Base-by-base conservation (phyloP, 2,113 vertebrate species). In the Eupsittula cactorum region DNA sequence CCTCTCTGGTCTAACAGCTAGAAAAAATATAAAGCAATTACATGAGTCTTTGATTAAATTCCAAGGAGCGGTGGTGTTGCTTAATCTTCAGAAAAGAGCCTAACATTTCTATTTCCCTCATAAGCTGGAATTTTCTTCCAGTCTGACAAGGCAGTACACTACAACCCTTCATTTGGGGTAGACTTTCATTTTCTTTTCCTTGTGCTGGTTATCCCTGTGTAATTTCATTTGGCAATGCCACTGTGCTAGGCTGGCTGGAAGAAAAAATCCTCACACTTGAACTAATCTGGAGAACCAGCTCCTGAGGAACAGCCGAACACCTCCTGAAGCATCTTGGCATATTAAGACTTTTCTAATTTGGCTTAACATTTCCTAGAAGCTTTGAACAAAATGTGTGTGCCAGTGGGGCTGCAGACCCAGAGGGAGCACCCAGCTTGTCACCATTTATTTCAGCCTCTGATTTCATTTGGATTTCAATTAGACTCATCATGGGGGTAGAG, bases 401-500 rank as follows among this genome's bases (percentile, higher is more conserved):
- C 41, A 47, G 39, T 33, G 80, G 35, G 47, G 82, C 25, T 0
- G 0, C 80, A 92, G 77, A 84, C 23, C 42, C 37, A 33, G 67
- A 55, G 41, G 59, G 79, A 93, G 46, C 65, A 83, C 37, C 35
- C 75, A 83, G 55, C 42, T 90, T 85, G 74, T 69, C 87, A 85
- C 75, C 68, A 27, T 81, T 81, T 88, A 88, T 77, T 92, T 83
- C 39, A 81, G 9, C 29, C 55, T 59, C 59, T 77, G 60, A n/a
- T 88, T 95, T 90, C 20, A 68, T 78, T 74, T 75, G 77, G 79
- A 64, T 67, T 95, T 90, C 64, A 44, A 28, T 95, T 62, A 85
- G 77, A 62, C 19, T 82, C 24, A 0, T 76, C 29, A 7, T 13
- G 14, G 62, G 60, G 12, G 33, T 75, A 81, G 39, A 92, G 77